A percentile compares a stretch with the other conserved stretches of the same genome.
These are phyloP conservation scores for Drosophila nasuta DNA, from an alignment of 1,140 invertebrate genomes.

Conservation along the genomic window DNA sequence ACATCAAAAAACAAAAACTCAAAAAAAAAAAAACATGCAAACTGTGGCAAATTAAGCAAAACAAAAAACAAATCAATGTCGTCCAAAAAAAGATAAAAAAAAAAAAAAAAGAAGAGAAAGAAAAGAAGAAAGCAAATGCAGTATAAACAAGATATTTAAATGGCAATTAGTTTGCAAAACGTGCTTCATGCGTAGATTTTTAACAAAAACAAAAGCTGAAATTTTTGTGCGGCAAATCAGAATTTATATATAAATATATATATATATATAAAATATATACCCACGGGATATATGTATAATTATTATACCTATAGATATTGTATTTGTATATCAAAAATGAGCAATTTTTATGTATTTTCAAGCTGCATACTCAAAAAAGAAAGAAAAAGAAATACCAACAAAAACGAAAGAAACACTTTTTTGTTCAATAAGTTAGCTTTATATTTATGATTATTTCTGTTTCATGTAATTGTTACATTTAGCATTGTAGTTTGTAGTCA, in stretches of 20 bases:
- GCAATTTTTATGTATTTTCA: constrained; percentile 73
- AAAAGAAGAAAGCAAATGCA: constrained; percentile 35
- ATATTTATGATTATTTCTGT: constrained; percentile 56
- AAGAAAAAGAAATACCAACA: constrained; percentile 39
- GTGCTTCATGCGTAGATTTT: constrained; percentile 82
- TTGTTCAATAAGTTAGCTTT: constrained; percentile 61
- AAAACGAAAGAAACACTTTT: constrained; percentile 30
- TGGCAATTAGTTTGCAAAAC: constrained; percentile 71
- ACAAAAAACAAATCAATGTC: constrained; percentile 68
- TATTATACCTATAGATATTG: constrained; percentile 66
- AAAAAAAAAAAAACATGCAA: neutral
- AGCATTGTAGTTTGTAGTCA: constrained; percentile 64
- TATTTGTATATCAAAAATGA: constrained; percentile 79
- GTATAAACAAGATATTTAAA: constrained; percentile 56
- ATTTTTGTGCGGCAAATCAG: constrained; percentile 75
- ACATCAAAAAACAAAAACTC: constrained; percentile 34
- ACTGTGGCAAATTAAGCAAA: constrained; percentile 49
- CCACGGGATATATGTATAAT: constrained; percentile 54
- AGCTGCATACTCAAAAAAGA: constrained; percentile 43
- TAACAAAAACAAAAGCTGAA: constrained; percentile 77
- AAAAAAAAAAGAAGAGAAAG: constrained; percentile 44
- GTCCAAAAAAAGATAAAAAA: constrained; percentile 65
- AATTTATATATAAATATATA: constrained; percentile 67
- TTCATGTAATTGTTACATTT: constrained; percentile 61
- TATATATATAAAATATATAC: constrained; percentile 55